These are phyloP conservation scores for Agrotis segetum DNA, from an alignment of 2,888 invertebrate species.

Conservation along the genomic window DNA sequence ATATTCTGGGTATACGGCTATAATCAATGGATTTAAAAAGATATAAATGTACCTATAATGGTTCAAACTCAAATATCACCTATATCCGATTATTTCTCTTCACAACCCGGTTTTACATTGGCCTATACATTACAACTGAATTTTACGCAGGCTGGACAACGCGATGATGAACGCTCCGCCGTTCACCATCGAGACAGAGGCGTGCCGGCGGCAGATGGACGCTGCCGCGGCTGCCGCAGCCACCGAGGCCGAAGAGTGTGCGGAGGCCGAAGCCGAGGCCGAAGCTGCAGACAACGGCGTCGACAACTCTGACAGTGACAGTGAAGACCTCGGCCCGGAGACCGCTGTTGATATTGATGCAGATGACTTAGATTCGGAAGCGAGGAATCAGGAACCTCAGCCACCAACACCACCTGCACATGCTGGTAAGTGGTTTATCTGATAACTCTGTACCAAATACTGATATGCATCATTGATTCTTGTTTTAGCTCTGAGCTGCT, in stretches of 20 bases:
- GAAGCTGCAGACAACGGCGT: slow-evolving; percentile 80
- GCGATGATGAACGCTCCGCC: slow-evolving; percentile 87
- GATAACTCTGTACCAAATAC: no score
- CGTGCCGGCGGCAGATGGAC: slow-evolving; percentile 79
- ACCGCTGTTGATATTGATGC: slow-evolving; percentile 95
- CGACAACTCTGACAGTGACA: slow-evolving; percentile 90
- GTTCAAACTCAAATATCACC: background rate
- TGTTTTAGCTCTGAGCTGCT: no score
- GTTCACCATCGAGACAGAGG: slow-evolving; percentile 85
- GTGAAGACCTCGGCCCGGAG: slow-evolving; percentile 94
- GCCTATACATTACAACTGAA: background rate
- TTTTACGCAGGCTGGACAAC: slow-evolving; percentile 85
- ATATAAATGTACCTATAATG: background rate
- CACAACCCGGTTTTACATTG: background rate
- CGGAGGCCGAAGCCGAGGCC: slow-evolving; percentile 65
- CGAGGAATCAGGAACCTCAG: slow-evolving; percentile 85
- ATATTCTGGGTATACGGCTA: slow-evolving; percentile 8
- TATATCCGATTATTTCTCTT: background rate
- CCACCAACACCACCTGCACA: slow-evolving; percentile 91
- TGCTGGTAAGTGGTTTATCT: slow-evolving; percentile 81
- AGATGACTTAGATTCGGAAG: slow-evolving; percentile 90
- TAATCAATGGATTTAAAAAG: background rate
- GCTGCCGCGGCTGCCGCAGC: slow-evolving; percentile 72
- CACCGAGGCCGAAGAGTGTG: slow-evolving; percentile 78
- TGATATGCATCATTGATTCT: no score